Conservation (phyloP, 2,888 invertebrate genomes). For the Dryobotodes eremita region DNA sequence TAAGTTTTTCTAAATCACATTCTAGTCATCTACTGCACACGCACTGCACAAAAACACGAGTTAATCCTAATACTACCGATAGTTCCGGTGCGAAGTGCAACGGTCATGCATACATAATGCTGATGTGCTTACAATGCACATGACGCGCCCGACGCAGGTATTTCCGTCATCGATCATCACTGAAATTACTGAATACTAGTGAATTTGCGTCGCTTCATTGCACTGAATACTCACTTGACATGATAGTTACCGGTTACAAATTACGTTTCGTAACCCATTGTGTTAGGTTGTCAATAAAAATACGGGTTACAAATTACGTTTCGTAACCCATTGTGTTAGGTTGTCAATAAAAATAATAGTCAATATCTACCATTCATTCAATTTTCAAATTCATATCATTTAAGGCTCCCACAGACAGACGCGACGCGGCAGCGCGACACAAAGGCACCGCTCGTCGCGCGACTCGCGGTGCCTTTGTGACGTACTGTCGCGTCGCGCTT, state of each 20-base stretch:
- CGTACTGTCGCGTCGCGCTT: no score
- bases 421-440: no score
- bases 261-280: neutral
- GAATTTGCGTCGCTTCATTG: neutral
- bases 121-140: slow-evolving; percentile 24
- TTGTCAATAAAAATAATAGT: neutral
- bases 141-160: slow-evolving; percentile 6
- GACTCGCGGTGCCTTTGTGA: no score
- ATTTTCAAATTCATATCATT: no score
- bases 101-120: slow-evolving; percentile 41
- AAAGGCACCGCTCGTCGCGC: no score
- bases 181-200: slow-evolving; percentile 35
- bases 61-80: slow-evolving; percentile 1
- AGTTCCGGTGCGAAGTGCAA: slow-evolving; percentile 22
- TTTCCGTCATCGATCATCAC: neutral
- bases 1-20: neutral
- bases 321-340: neutral
- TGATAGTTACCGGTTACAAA: slow-evolving; percentile 3
- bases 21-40: neutral
- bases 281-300: neutral
- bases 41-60: neutral
- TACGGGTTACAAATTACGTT: neutral
- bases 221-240: slow-evolving; percentile 5
- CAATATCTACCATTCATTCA: neutral
- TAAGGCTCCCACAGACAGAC: no score